A percentile compares a stretch with the other conserved stretches of the same genome.
These are phyloP conservation scores for Ivindomyrus marchei DNA, from an alignment of 2,113 vertebrate genomes.

Conservation along the genomic window DNA sequence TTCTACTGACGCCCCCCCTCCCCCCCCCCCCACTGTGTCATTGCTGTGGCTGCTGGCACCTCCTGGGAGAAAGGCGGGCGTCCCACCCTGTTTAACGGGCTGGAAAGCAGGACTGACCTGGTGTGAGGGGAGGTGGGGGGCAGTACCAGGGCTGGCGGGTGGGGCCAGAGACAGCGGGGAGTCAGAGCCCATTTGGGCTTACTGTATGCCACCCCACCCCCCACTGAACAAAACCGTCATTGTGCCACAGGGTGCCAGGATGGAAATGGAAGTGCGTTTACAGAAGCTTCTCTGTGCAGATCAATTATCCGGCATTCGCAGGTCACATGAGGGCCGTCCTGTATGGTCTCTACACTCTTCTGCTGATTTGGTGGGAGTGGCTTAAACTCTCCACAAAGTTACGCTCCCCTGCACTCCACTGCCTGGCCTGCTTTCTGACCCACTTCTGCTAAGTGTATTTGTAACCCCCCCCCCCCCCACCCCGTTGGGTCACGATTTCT, in stretches of 20 bases:
- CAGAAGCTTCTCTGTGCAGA: slow-evolving; percentile 43
- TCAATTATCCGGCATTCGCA: slow-evolving; percentile 35
- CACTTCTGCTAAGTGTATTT: neutral
- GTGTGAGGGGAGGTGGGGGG: neutral
- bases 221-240: slow-evolving; percentile 29
- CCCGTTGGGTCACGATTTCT: neutral
- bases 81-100: neutral
- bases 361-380: neutral
- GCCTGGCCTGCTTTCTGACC: slow-evolving; percentile 3
- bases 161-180: neutral
- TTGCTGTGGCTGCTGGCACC: neutral
- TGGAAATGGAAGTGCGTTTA: slow-evolving; percentile 46
- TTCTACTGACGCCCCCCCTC: neutral
- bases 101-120: neutral
- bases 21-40: neutral
- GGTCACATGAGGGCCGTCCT: slow-evolving; percentile 39
- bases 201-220: neutral
- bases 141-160: neutral
- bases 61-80: neutral
- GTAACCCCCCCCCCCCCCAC: neutral
- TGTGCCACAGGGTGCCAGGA: slow-evolving; percentile 41
- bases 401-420: neutral
- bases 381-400: neutral
- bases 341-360: neutral
- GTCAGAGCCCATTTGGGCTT: neutral